Evolutionary conservation across 2,888 invertebrate species (phyloP).

Genomic region (Sisyra nigra): DNA sequence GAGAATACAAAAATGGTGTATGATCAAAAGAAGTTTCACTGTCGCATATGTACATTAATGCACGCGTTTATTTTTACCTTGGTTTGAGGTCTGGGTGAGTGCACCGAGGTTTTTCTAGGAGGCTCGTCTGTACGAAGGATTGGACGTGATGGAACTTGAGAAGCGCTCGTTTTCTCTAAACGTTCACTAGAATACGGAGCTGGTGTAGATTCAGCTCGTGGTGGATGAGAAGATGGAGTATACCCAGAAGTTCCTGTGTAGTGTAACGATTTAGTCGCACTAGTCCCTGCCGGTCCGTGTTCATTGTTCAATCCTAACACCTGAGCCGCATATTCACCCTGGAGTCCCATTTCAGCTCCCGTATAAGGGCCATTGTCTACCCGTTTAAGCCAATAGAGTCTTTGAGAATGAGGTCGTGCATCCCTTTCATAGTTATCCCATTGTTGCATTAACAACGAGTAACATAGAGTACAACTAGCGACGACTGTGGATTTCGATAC

Average conservation of each 20-base stretch:
- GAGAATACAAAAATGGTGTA: too few species aligned
- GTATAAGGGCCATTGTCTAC: constrained; percentile 82
- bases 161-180: constrained; percentile 18
- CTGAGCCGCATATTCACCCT: constrained; percentile 86
- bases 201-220: background rate
- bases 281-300: constrained; percentile 12
- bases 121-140: constrained; percentile 26
- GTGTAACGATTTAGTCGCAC: constrained; percentile 10
- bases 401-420: constrained; percentile 68
- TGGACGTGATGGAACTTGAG: constrained; percentile 37
- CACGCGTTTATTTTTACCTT: too few species aligned
- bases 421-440: constrained; percentile 84
- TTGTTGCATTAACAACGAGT: constrained; percentile 71
- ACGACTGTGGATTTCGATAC: constrained; percentile 29
- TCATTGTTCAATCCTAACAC: constrained; percentile 61
- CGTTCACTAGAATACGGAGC: background rate
- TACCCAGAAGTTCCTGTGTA: constrained; percentile 16
- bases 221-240: constrained; percentile 10
- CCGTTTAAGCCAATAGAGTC: constrained; percentile 85
- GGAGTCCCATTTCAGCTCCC: constrained; percentile 74
- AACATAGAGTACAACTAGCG: constrained; percentile 72
- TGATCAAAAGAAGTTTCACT: too few species aligned
- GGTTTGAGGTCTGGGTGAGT: constrained; percentile 1
- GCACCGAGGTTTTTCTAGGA: background rate
- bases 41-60: too few species aligned